These are phyloP conservation scores for Brachionus rotundiformis DNA, from an alignment of 1,140 invertebrate species.

Conservation along the genomic window DNA sequence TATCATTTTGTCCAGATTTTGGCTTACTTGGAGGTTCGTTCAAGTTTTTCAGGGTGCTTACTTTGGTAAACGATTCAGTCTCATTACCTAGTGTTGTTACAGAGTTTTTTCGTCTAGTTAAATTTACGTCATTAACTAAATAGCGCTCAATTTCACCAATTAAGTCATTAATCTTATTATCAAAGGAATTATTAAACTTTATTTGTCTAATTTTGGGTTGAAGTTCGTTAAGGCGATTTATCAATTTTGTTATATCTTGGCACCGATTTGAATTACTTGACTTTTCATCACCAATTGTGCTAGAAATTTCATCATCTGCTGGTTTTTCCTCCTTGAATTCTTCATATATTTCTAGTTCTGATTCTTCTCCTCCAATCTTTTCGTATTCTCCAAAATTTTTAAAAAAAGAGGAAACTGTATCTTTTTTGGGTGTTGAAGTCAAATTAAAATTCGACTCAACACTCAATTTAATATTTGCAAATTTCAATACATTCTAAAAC, in stretches of 20 bases:
- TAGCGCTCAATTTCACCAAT: not conserved
- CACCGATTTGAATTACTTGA: not conserved
- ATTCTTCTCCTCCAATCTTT: not conserved
- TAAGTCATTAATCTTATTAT: not conserved
- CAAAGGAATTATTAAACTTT: not conserved
- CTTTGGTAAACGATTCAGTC: conserved; percentile 24
- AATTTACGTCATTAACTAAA: not conserved
- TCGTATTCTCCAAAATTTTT: conserved; percentile 8
- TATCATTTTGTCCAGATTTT: not conserved
- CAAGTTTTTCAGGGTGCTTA: not conserved
- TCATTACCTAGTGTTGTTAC: not conserved
- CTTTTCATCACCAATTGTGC: not conserved
- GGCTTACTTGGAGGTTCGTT: not conserved
- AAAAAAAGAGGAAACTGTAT: not conserved
- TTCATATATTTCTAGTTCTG: not conserved
- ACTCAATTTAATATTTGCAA: conserved; percentile 12
- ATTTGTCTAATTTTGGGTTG: not conserved
- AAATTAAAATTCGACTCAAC: not conserved
- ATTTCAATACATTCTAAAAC: conserved; percentile 29
- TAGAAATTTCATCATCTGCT: not conserved
- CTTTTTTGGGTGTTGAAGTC: not conserved
- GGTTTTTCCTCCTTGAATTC: not conserved
- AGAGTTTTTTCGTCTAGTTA: not conserved
- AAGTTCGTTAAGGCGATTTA: not conserved
- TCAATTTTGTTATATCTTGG: not conserved